These are phyloP conservation scores for Petrolisthes cinctipes DNA, from an alignment of 2,888 invertebrate genomes.

Conservation along the genomic window DNA sequence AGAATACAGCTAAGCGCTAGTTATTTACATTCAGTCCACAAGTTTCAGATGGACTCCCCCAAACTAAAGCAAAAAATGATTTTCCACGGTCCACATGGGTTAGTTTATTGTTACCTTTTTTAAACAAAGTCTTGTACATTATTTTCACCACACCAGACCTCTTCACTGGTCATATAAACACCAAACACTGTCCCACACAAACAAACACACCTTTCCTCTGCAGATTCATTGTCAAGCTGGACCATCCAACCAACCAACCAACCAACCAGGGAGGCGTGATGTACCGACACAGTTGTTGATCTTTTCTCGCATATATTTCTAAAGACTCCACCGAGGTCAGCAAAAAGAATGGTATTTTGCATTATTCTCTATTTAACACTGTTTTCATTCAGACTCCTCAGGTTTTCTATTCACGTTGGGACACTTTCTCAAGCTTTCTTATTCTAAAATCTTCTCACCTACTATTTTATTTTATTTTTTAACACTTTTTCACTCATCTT, in stretches of 20 bases:
- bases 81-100: conserved; percentile 45
- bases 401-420: too few species aligned
- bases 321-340: too few species aligned
- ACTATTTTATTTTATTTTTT: too few species aligned
- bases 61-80: conserved; percentile 41
- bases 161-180: conserved; percentile 28
- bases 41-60: conserved; percentile 41
- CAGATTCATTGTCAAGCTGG: conserved; percentile 5
- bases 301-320: too few species aligned
- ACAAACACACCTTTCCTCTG: conserved; percentile 4
- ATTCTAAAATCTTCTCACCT: too few species aligned
- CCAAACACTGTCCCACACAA: conserved; percentile 33
- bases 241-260: not conserved
- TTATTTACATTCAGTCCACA: conserved; percentile 54
- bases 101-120: conserved; percentile 42
- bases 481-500: too few species aligned
- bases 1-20: conserved; percentile 59
- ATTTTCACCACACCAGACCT: conserved; percentile 36
- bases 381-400: too few species aligned
- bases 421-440: too few species aligned
- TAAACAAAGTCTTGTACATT: conserved; percentile 34
- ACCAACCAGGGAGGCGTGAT: too few species aligned
- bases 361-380: too few species aligned
- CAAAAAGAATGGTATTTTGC: too few species aligned
- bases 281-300: too few species aligned